Percentiles rank a stretch among this genome's conserved stretches.
These are phyloP conservation scores for Rhagonycha lutea DNA, from an alignment of 2,888 invertebrate genomes.

Conservation along the genomic window DNA sequence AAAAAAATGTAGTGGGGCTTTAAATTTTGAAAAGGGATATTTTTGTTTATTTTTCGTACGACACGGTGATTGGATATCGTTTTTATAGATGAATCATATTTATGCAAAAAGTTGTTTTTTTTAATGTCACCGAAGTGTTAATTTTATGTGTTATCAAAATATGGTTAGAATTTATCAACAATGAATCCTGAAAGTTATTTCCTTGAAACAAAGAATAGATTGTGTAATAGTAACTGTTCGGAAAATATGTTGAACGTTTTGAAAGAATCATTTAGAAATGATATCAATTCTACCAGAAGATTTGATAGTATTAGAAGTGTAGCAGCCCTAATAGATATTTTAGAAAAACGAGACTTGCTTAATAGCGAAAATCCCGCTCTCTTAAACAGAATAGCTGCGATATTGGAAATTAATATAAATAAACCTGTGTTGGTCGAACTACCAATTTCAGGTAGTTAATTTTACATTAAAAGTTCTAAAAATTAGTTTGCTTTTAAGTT, in stretches of 20 bases:
- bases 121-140: neutral
- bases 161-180: neutral
- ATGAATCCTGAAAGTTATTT: neutral
- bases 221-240: neutral
- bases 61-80: no score
- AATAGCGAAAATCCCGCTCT: slow-evolving; percentile 30
- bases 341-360: slow-evolving; percentile 42
- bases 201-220: neutral
- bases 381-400: slow-evolving; percentile 33
- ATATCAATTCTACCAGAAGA: slow-evolving; percentile 39
- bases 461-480: neutral
- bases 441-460: neutral
- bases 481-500: neutral
- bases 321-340: slow-evolving; percentile 33
- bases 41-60: neutral
- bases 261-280: slow-evolving; percentile 21
- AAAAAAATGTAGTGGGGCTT: neutral
- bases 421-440: neutral
- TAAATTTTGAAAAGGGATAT: neutral
- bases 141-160: neutral
- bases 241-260: neutral
- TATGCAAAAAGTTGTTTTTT: neutral
- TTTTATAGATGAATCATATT: no score
- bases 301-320: slow-evolving; percentile 33
- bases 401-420: neutral